Percentiles rank a stretch among this genome's conserved stretches.
phyloP scores from a whole-genome alignment of 2,888 invertebrate species.

The Panzeria rudis region DNA sequence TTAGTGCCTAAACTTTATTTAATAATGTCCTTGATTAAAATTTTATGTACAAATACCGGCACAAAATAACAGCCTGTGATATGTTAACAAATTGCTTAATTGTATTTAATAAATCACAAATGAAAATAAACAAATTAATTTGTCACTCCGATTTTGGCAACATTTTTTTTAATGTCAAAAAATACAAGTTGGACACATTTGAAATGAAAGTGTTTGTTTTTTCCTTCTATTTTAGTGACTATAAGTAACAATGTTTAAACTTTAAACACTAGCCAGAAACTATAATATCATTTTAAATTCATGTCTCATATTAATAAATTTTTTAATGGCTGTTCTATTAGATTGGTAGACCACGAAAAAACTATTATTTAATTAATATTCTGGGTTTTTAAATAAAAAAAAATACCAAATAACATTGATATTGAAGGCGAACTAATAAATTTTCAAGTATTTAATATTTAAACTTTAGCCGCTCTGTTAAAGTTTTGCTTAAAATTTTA shows the following conservation, averaged over 20 bases:
- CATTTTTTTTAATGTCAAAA: background rate
- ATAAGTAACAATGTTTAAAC: slow-evolving; percentile 13
- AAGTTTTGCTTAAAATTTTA: background rate
- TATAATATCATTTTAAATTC: slow-evolving; percentile 51
- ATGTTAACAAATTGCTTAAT: no score
- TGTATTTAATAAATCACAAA: background rate
- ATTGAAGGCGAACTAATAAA: slow-evolving; percentile 61
- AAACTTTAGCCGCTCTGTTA: background rate
- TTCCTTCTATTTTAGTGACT: background rate
- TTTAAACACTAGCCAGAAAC: slow-evolving; percentile 16
- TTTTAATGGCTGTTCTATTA: slow-evolving; percentile 16
- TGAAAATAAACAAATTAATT: background rate
- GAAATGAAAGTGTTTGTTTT: background rate
- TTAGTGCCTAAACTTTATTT: background rate
- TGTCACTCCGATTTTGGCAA: background rate
- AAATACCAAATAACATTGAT: slow-evolving; percentile 61
- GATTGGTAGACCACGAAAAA: slow-evolving; percentile 17
- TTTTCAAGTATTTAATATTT: slow-evolving; percentile 4
- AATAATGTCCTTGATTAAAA: background rate
- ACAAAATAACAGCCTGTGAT: no score
- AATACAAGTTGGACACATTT: background rate
- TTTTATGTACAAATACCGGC: no score
- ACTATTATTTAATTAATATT: slow-evolving; percentile 39
- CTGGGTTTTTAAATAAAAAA: slow-evolving; percentile 13
- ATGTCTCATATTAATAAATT: slow-evolving; percentile 50